Evolutionary conservation across 2,113 vertebrate genomes (phyloP), one percentile per base, ranked within the genome.

Genomic region (Haemorhous mexicanus): DNA sequence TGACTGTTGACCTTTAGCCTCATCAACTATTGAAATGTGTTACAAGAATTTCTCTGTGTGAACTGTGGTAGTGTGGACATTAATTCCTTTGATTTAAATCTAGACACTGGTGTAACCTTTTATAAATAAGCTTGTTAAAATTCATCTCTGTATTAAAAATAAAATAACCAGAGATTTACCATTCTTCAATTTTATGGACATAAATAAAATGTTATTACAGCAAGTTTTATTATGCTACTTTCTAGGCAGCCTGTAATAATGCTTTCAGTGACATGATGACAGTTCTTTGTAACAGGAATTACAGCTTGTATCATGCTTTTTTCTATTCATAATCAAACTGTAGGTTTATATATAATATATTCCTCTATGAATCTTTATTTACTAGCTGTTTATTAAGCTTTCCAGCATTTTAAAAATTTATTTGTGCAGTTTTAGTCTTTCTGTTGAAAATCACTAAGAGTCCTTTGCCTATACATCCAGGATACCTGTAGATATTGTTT

Each of bases 41-140:
- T 89, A 33, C 28, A 70, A 49, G 50, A 84, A 84, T 94, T 84
- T 94, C 61, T 84, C 26, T 76, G 47, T 90, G 30, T 63, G 73
- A 95, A 83, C 37, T 90, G 17, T 67, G 59, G n/a, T 53, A 84
- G 43, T 69, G 75, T 37, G 90, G 79, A 82, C 55, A 69, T 58
- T 62, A 82, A 90, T 92, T 94, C 67, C 28, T 95, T 52, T 66
- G 33, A 95, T 94, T 96, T 94, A 94, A 96, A 93, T 58, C 64
- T 93, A 79, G 55, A 79, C 50, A 68, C 94, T 77, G 41, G 41
- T 87, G 80, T 81, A 94, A 95, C 81, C 93, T 95, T 93, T 89
- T 85, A 80, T 61, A 93, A 96, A 95, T 96, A 43, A 86, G 20
- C 87, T 75, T 81, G 66, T 96, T 96, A 96, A 97, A 96, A 96